These are phyloP conservation scores for Patella caerulea DNA, from an alignment of 2,888 invertebrate species.

Conservation along the genomic window DNA sequence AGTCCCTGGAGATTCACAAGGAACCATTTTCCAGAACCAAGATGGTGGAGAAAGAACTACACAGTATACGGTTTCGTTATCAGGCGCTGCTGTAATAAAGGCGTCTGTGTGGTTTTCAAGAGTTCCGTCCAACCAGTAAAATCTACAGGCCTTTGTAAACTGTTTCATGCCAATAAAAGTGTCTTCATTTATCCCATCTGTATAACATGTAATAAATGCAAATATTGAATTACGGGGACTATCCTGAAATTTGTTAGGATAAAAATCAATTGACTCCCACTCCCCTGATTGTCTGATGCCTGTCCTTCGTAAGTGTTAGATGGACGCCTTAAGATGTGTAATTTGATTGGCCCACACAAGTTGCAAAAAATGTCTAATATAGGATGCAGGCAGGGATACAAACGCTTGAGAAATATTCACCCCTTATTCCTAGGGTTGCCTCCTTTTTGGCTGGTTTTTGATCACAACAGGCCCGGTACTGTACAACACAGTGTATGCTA, in stretches of 20 bases:
- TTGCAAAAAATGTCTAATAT: no score
- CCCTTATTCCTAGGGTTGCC: neutral
- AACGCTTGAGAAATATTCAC: neutral
- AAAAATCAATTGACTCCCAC: no score
- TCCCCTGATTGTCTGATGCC: no score
- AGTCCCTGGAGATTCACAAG: slow-evolving; percentile 1
- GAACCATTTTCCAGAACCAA: neutral
- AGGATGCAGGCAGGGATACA: no score
- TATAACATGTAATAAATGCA: no score
- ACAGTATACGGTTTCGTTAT: neutral
- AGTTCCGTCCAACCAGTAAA: slow-evolving; percentile 19
- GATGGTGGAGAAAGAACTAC: slow-evolving; percentile 11
- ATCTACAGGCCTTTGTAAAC: slow-evolving; percentile 10
- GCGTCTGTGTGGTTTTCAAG: neutral
- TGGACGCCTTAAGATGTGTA: no score
- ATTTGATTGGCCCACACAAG: no score
- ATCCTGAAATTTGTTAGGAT: no score
- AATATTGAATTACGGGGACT: no score
- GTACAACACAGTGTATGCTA: neutral
- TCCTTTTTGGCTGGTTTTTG: neutral
- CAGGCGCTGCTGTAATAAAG: neutral
- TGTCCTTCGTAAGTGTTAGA: no score
- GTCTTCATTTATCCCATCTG: neutral
- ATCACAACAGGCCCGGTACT: no score
- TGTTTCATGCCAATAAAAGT: slow-evolving; percentile 16